phyloP scores from a whole-genome alignment of 2,113 vertebrate genomes.

The Callocephalon fimbriatum region DNA sequence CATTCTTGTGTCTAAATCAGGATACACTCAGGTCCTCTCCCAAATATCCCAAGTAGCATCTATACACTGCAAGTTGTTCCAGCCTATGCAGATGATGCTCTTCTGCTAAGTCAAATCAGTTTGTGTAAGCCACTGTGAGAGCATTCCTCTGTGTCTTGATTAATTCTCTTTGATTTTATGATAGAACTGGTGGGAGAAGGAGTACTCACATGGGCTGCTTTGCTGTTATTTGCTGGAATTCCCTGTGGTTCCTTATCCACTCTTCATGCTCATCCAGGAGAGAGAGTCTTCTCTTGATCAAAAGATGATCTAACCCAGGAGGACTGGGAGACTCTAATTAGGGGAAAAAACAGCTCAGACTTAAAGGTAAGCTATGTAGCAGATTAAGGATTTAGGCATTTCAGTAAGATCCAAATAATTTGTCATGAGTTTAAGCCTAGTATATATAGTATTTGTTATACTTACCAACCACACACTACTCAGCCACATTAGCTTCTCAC shows the following conservation, averaged over 20 bases:
- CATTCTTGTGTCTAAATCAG: rapidly evolving
- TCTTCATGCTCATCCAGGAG: background rate
- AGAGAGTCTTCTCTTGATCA: background rate
- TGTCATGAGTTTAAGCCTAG: background rate
- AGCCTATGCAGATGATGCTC: background rate
- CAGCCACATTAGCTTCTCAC: background rate
- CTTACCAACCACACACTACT: background rate
- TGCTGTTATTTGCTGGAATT: background rate
- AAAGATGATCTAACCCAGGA: background rate
- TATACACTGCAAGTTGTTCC: background rate
- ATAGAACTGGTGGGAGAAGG: background rate
- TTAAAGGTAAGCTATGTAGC: background rate
- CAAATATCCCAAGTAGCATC: background rate
- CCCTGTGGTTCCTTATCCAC: background rate
- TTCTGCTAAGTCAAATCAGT: background rate
- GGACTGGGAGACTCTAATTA: background rate
- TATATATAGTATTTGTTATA: background rate
- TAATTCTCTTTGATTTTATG: background rate
- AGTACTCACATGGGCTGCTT: background rate
- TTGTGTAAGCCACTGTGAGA: background rate
- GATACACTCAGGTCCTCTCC: background rate
- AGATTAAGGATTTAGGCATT: background rate
- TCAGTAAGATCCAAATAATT: background rate
- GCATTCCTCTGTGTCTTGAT: background rate
- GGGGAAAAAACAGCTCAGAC: background rate